Evolutionary conservation across 2,888 invertebrate species (phyloP), one percentile per base, ranked within the genome.

Genomic region (Clistopyga incitator): DNA sequence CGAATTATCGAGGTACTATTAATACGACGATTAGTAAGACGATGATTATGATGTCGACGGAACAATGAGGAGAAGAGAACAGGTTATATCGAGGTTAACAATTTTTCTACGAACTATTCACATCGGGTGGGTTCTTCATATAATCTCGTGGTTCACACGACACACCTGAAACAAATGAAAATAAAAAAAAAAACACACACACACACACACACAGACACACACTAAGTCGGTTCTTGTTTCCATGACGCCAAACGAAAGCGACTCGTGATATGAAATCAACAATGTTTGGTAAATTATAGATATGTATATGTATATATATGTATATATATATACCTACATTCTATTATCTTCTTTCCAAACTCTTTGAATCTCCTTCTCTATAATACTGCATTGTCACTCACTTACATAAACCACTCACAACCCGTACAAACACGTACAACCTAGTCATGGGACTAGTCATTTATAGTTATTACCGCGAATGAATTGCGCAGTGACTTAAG

Each of bases 61-160:
- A 54, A 23, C 61, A 10, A 61, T 38, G 47, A 29, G 38, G 52
- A n/a, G 23, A 45, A 29, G 42, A 67, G 56, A 70, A 70, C 23
- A 23, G 18, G 54, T 71, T 71, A 61, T 83, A 34, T 80, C 79
- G 76, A 72, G 52, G 54, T 52, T 54, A 83, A 83, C 42, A 64
- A 76, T 61, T 83, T 83, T 83, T 83, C 72, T 83, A 83, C 83
- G 72, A 83, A 83, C 74, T 80, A 81, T 68, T 78, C 71, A 72
- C 52, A 78, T 29, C 61, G 70, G 61, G 65, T 78, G 38, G 67
- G 47, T 74, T n/a, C 25, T 72, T 56, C 42, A 68, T 64, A 47
- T 72, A 18, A 20, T 42, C 29, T 52, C 54, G 64, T 65, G 56
- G 68, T 74, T 65, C 79, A 65, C 82, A 47, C 42, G 59, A 45